Evolutionary conservation across 2,888 invertebrate species (phyloP), one percentile per base, ranked within the genome.

Genomic region (Drosophila multiciliata): DNA sequence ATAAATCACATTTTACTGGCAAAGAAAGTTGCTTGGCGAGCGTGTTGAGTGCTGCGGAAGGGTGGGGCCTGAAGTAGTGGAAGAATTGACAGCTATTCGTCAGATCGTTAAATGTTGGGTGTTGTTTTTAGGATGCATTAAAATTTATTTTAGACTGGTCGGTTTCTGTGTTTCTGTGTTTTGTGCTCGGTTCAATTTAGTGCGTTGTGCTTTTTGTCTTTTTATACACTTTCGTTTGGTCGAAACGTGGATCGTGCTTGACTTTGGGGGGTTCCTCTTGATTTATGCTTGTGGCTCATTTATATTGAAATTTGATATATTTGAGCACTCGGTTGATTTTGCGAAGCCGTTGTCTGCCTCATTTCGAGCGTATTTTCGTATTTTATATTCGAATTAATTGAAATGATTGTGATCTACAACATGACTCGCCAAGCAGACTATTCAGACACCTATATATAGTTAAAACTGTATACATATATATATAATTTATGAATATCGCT

Each of bases 401-500:
- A 81, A 87, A 87, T 87, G 87, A 87, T 87, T 87, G 85, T 89
- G 87, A 87, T 87, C 87, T 87, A 89, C 87, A 87, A 89, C 83
- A 89, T 82, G 66, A 79, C 54, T 69, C 59, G 70, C 35, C 80
- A 29, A 49, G 58, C 74, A 73, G 57, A 70, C 65, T 54, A 67
- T 35, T 59, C 52, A 42, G 32, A 66, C 26, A 38, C 40, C 50
- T 62, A 61, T 65, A 63, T 63, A 54, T 50, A 66, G 57, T 40
- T 40, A n/a, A 9, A 29, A 20, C 38, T 38, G 11, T 26, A 48
- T 42, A 48, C 36, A 61, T 32, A 26, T 33, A 20, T 49, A 76
- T 79, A 74, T 75, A 82, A 83, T 78, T 78, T 79, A 77, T 82
- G 84, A 82, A 82, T 75, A 80, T 75, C 73, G 75, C 78, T 83